Evolutionary conservation across 2,113 vertebrate genomes (phyloP), one percentile per base, ranked within the genome.

Genomic region (Caracal caracal): DNA sequence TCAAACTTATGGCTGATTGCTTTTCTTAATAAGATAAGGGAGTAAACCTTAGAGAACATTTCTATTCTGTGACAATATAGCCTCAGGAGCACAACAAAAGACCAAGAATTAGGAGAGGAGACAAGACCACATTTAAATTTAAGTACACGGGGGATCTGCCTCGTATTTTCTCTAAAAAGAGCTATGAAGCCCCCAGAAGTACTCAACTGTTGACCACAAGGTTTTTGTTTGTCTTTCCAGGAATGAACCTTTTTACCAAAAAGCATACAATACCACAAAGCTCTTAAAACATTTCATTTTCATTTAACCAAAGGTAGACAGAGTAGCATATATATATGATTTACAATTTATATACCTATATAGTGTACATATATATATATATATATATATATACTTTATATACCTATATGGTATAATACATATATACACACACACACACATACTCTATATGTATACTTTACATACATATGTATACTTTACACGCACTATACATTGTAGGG

Each of bases 161-260:
- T 93, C 37, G 33, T 87, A 56, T 76, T 93, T 96, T 89, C 65
- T 66, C 79, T 86, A 90, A 89, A 63, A 93, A 96, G 61, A 43
- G 70, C 79, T 30, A 89, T 20, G 35, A 94, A 79, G 19, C 30
- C n/a, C 30, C n/a, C 9, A 75, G 47, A 96, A 82, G 33, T 80
- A 49, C 28, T 82, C 37, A 59, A 73, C 22, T 56, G 12, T 80
- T 63, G 79, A 83, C 10, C 33, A 75, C 17, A 88, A 89, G 82
- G 43, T 49, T 82, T 70, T 76, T 65, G 19, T 61, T 87, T 83
- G 33, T 93, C 89, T 86, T 95, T 71, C 33, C 11, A 85, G 71
- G 40, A 91, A 59, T 71, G 61, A 37, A 91, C 89, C 20, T 78
- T 94, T 90, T 59, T 53, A 90, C 16, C 73, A 94, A 17, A 59